Evolutionary conservation across 2,113 vertebrate genomes (phyloP), one percentile per base, ranked within the genome.

Genomic region (Marmota monax): DNA sequence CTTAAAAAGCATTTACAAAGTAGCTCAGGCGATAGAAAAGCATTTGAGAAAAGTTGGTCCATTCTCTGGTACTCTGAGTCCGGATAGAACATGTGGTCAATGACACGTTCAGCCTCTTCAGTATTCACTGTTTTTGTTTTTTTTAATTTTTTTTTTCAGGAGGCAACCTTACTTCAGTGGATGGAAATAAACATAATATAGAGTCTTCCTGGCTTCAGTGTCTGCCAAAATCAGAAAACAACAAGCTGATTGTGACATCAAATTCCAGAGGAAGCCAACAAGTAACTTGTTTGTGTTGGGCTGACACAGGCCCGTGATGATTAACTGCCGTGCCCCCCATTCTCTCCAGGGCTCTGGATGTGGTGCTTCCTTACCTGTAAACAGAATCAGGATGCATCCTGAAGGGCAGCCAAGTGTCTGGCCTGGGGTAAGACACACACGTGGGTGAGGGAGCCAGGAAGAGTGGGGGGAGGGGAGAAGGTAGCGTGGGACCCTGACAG

Each of bases 311-410:
- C 37, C 87, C 74, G 7, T 37, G 42, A 48, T 65, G 86, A 96
- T 92, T 95, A 92, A 95, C 58, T 69, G 56, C 76, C 22, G 0
- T 18, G 65, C 17, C 34, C 61, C 56, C 9, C 88, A 63, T 88
- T 92, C 74, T 95, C 70, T 88, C 83, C 79, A n/a, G 92, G 39
- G 92, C 25, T 73, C 69, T 82, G 79, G 58, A 94, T 84, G 37
- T 83, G 8, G 23, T 76, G 69, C 95, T 98, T 98, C 69, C 73
- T 96, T 92, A 98, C 95, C 86, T 96, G 80, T 96, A 95, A 70
- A 97, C 97, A 96, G 86, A 97, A 74, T 92, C 94, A 93, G 84
- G 70, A 95, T 92, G 76, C 96, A 79, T 88, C 91, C 91, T 92
- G 73, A 96, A 94, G 80, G 34, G 92, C 25, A 91, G 95, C 94